Evolutionary conservation across 2,113 vertebrate species (phyloP).

Genomic region (Cephalopholis sonnerati): DNA sequence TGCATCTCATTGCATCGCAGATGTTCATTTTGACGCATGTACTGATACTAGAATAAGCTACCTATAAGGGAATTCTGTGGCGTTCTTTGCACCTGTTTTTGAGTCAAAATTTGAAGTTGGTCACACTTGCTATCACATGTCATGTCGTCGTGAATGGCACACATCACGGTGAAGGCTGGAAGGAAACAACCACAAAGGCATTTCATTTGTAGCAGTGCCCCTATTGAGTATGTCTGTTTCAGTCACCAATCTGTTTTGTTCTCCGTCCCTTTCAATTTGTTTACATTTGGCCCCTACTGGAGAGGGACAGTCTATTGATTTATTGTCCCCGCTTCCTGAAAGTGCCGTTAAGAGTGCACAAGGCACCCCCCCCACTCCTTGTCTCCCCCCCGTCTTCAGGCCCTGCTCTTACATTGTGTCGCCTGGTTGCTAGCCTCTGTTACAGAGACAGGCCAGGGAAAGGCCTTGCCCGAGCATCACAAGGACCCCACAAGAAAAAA

Average conservation of each 20-base stretch:
- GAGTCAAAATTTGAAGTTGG: slow-evolving; percentile 34
- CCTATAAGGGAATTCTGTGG: slow-evolving; percentile 18
- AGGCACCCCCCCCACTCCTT: slow-evolving; percentile 40
- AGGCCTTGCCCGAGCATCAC: slow-evolving; percentile 60
- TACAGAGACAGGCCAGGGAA: slow-evolving; percentile 55
- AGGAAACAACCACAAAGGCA: slow-evolving; percentile 68
- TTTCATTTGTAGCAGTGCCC: slow-evolving; percentile 68
- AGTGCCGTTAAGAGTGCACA: slow-evolving; percentile 67
- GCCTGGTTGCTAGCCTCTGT: slow-evolving; percentile 65
- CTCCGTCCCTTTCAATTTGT: slow-evolving; percentile 82
- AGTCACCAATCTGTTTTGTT: slow-evolving; percentile 82
- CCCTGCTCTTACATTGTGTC: slow-evolving; percentile 69
- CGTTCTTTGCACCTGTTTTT: slow-evolving; percentile 50
- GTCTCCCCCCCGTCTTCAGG: slow-evolving; percentile 40
- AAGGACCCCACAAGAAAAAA: slow-evolving; percentile 67
- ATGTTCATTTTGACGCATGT: slow-evolving; percentile 35
- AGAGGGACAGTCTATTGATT: slow-evolving; percentile 83
- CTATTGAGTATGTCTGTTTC: slow-evolving; percentile 79
- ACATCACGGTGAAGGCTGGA: slow-evolving; percentile 51
- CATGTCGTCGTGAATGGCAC: slow-evolving; percentile 35
- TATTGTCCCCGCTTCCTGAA: slow-evolving; percentile 80
- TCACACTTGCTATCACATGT: slow-evolving; percentile 37
- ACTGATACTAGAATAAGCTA: slow-evolving; percentile 1
- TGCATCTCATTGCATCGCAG: slow-evolving; percentile 34
- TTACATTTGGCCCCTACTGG: slow-evolving; percentile 83